Conservation (phyloP, 2,797 vertebrate genomes). For the Phataginus tricuspis region DNA sequence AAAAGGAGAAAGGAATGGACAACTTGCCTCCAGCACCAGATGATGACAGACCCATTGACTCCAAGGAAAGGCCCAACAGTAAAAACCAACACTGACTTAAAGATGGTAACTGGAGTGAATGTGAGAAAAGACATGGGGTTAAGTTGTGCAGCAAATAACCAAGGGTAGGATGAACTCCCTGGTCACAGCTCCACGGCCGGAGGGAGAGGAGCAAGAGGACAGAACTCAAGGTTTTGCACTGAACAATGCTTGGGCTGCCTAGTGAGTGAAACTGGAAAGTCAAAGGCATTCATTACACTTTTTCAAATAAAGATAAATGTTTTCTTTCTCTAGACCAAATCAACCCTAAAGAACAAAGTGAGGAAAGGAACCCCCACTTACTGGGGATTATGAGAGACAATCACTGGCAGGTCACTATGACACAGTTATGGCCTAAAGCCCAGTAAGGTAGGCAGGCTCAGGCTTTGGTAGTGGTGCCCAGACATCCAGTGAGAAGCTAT, state of each 20-base stretch:
- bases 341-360: constrained; percentile 4
- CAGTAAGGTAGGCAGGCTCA: neutral
- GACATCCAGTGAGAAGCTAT: neutral
- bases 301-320: neutral
- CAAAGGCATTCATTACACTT: neutral
- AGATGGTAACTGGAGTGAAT: neutral
- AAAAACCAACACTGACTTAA: constrained; percentile 5
- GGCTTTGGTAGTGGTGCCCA: neutral
- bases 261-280: neutral
- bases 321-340: constrained; percentile 50
- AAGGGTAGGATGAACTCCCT: neutral
- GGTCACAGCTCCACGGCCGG: neutral
- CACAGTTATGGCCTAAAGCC: neutral
- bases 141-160: neutral
- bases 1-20: neutral
- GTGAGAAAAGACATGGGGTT: neutral
- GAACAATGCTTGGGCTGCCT: neutral
- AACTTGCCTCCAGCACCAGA: neutral
- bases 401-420: neutral
- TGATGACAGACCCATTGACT: neutral
- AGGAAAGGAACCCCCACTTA: constrained; percentile 1
- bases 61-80: neutral
- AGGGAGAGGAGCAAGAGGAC: neutral
- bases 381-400: neutral
- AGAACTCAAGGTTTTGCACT: neutral